Evolutionary conservation across 2,888 invertebrate genomes (phyloP), one percentile per base, ranked within the genome.

Genomic region (Horisme vitalbata): DNA sequence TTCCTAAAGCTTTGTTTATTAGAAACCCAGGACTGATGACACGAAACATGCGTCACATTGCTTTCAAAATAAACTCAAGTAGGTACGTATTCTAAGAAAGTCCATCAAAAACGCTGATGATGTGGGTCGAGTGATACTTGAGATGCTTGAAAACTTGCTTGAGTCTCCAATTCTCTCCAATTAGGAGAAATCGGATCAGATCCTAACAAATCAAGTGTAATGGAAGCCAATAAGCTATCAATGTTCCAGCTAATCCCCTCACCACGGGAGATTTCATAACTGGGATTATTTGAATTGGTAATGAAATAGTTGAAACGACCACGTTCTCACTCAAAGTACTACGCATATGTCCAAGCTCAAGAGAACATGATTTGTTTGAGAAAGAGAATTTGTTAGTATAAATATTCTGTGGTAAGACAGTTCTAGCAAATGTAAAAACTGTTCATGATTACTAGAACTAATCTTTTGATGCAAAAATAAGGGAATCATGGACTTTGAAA

Each of bases 201-300:
- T 55, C 49, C 58, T 54, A 59, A 60, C 61, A 55, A 59, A 47
- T 45, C 57, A 53, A 47, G 47, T 48, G 59, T 55, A 60, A 63
- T 65, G 55, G 58, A 55, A 66, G 49, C 55, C 60, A 64, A 65
- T 62, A 59, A 65, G 44, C 55, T 41, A 53, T 43, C 44, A 60
- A 50, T 37, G 49, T 44, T 46, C 41, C 39, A 32, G 45, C 52
- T 65, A 59, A 63, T 65, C 61, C 41, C 20, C 43, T 46, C 34
- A 47, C 41, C 39, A 44, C 45, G 18, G 39, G 34, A 28, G 41
- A 51, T 47, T 57, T 50, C 44, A 41, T 43, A 58, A 51, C 51
- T 45, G 43, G 53, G 51, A 63, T 61, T 56, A 57, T 45, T 52
- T 61, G 48, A 48, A 58, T 52, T 52, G 45, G 30, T 46, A 50